A percentile compares a stretch with the other conserved stretches of the same genome.
Conservation (phyloP, 2,797 vertebrate genomes). For the Chaenodraco wilsoni region DNA sequence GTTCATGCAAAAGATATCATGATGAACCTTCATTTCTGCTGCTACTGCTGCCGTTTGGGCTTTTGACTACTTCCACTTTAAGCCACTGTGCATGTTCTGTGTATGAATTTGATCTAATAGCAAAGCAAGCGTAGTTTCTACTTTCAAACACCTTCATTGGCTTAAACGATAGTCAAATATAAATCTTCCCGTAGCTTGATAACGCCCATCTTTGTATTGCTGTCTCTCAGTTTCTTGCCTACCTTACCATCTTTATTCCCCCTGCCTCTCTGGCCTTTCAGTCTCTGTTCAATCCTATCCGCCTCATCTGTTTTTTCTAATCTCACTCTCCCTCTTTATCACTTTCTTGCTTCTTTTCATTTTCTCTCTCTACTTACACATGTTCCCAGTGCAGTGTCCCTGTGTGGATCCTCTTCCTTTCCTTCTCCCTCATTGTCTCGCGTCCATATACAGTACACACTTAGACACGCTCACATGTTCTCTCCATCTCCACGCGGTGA, state of each 20-base stretch:
- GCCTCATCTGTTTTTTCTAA: constrained; percentile 22
- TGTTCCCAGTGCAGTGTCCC: constrained; percentile 23
- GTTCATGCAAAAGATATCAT: constrained; percentile 11
- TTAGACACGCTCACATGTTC: constrained; percentile 34
- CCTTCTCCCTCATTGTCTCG: constrained; percentile 25
- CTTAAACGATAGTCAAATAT: constrained; percentile 8
- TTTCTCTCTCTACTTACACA: constrained; percentile 13
- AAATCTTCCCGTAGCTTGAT: constrained; percentile 5
- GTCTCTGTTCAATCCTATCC: constrained; percentile 36
- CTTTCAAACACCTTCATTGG: constrained; percentile 9
- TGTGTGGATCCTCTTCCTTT: constrained; percentile 4
- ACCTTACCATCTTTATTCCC: constrained; percentile 18
- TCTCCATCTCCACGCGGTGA: constrained; percentile 38
- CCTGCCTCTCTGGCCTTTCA: constrained; percentile 24
- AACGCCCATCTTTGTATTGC: constrained; percentile 2
- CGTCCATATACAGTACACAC: constrained; percentile 4
- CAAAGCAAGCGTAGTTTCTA: background rate
- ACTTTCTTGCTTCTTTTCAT: constrained; percentile 15
- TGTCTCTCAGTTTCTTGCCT: background rate
- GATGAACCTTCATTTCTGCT: constrained; percentile 16
- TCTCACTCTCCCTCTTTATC: constrained; percentile 11
- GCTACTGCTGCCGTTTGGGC: constrained; percentile 5
- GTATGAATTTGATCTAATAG: background rate
- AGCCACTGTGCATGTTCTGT: background rate
- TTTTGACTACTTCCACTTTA: constrained; percentile 6